A percentile compares a stretch with the other conserved stretches of the same genome.
phyloP scores from a whole-genome alignment of 2,888 invertebrate species.

The Chloromyia formosa region DNA sequence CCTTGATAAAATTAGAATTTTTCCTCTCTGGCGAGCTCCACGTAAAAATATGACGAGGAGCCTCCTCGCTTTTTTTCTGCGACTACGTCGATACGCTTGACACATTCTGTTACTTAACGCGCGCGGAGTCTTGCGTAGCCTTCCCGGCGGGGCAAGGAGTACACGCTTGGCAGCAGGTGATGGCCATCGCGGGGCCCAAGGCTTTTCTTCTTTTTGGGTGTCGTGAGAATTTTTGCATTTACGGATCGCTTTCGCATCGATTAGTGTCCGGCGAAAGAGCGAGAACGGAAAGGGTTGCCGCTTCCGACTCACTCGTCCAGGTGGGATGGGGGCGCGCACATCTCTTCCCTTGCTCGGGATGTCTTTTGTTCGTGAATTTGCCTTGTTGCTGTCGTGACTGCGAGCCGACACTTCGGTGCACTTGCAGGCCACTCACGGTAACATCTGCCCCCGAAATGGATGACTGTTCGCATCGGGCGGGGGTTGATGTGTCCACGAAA shows the following conservation, averaged over 20 bases:
- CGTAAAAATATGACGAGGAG: conserved; percentile 35
- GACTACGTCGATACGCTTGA: conserved; percentile 1
- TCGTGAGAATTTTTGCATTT: conserved; percentile 21
- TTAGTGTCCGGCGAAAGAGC: conserved; percentile 4
- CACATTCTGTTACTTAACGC: conserved; percentile 26
- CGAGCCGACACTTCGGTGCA: not conserved
- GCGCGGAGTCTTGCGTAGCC: not conserved
- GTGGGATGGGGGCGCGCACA: not conserved
- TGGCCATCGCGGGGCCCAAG: not conserved
- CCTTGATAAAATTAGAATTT: conserved; percentile 36
- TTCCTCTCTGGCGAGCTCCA: conserved; percentile 18
- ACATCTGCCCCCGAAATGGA: too few relatives aligned
- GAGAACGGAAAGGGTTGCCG: not conserved
- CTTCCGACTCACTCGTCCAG: not conserved
- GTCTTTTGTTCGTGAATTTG: not conserved
- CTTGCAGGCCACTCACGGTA: not conserved
- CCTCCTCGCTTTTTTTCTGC: conserved; percentile 9
- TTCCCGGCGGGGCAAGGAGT: not conserved
- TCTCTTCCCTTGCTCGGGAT: not conserved
- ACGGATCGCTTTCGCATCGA: conserved; percentile 8
- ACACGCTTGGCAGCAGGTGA: not conserved
- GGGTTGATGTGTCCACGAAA: too few relatives aligned
- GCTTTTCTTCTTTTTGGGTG: not conserved
- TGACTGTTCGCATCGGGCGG: too few relatives aligned
- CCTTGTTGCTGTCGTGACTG: not conserved